phyloP scores from a whole-genome alignment of 2,797 vertebrate genomes.

The Molossus molossus region DNA sequence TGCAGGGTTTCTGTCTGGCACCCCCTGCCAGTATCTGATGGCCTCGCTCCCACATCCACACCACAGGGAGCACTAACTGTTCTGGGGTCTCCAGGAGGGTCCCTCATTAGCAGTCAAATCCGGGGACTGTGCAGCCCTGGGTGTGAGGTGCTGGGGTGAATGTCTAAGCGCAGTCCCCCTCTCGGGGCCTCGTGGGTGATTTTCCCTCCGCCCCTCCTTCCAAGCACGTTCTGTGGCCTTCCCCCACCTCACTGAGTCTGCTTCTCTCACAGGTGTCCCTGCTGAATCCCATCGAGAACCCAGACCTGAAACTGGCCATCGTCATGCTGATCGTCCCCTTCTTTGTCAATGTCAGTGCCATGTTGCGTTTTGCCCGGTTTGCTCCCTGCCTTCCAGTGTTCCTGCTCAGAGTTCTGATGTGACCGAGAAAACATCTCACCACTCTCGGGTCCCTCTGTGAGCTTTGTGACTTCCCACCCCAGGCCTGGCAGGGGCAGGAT shows the following conservation, averaged over 20 bases:
- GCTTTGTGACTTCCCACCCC: background rate
- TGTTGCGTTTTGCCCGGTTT: background rate
- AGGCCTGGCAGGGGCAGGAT: background rate
- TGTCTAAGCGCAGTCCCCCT: background rate
- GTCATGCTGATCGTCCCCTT: slow-evolving; percentile 99
- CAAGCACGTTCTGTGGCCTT: background rate
- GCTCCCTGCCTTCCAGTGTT: background rate
- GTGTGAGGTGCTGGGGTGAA: background rate
- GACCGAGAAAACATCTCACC: background rate
- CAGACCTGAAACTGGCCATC: slow-evolving; percentile 97
- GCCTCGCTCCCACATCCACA: background rate
- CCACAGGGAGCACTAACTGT: background rate
- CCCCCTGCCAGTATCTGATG: background rate
- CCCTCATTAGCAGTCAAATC: background rate
- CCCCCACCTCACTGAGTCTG: slow-evolving; percentile 74
- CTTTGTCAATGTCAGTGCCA: slow-evolving; percentile 97
- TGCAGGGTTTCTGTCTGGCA: background rate
- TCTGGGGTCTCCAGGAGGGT: background rate
- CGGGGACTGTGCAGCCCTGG: background rate
- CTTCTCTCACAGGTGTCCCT: slow-evolving; percentile 94
- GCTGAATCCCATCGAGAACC: slow-evolving; percentile 96
- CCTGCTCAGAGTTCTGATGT: slow-evolving; percentile 41
- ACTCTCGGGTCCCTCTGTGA: background rate
- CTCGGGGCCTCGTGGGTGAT: background rate
- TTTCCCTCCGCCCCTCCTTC: no score